Conservation (phyloP, 2,113 vertebrate genomes). For the Cisticola juncidis region DNA sequence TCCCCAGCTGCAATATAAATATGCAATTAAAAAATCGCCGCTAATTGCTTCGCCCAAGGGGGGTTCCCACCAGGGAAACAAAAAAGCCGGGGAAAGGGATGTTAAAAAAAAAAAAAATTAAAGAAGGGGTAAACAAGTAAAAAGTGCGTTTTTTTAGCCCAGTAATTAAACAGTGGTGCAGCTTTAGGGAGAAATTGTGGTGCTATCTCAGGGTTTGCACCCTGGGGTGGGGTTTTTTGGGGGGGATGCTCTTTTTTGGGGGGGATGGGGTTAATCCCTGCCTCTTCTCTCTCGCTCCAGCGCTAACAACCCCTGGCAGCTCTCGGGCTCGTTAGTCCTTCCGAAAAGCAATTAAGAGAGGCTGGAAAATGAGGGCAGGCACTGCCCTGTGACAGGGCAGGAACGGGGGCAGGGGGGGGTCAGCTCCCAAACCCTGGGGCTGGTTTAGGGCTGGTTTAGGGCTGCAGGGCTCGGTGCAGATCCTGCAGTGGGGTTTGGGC, state of each 20-base stretch:
- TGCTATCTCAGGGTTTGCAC: neutral
- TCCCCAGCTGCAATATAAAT: constrained; percentile 71
- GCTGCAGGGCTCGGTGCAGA: fast-evolving
- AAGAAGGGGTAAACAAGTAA: neutral
- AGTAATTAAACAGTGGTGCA: neutral
- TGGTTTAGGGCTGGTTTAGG: neutral
- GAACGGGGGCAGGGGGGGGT: neutral
- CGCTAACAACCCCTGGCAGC: constrained; percentile 63
- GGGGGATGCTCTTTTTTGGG: neutral
- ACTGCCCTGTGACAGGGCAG: neutral
- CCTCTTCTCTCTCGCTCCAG: constrained; percentile 14
- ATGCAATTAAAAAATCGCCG: constrained; percentile 73
- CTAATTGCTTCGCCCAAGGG: constrained; percentile 62
- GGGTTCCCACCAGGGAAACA: neutral
- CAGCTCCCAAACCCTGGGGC: neutral
- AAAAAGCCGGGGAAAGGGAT: neutral
- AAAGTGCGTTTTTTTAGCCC: neutral
- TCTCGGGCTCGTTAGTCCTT: constrained; percentile 33
- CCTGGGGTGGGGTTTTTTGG: neutral
- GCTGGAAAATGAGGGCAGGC: constrained; percentile 14
- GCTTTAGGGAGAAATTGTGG: neutral
- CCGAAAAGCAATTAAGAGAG: constrained; percentile 43
- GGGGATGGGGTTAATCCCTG: constrained; percentile 16
- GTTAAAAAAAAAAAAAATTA: neutral
- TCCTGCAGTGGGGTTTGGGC: fast-evolving